A percentile compares a stretch with the other conserved stretches of the same genome.
phyloP scores from a whole-genome alignment of 2,888 invertebrate species.

The Kryphioiulus occultus region DNA sequence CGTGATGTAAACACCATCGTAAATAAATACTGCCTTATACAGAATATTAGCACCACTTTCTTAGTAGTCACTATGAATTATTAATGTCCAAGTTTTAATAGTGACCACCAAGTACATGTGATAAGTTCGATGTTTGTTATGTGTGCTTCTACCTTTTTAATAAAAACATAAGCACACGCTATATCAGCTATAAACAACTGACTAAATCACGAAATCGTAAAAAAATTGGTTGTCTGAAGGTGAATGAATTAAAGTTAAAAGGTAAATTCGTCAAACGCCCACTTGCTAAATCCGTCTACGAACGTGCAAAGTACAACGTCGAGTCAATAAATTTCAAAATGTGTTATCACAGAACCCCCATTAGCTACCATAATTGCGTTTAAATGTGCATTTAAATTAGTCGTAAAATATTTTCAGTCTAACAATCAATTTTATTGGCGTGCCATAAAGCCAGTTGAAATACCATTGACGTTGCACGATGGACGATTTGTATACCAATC shows the following conservation, averaged over 20 bases:
- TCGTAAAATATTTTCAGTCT: not conserved
- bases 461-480: not conserved
- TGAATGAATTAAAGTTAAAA: constrained; percentile 8
- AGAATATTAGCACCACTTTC: not conserved
- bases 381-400: constrained; percentile 4
- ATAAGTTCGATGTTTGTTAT: not conserved
- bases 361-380: not conserved
- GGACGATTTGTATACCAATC: not conserved
- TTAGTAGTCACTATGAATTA: not conserved
- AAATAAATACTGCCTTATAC: not conserved
- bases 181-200: not conserved
- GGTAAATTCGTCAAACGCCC: constrained; percentile 16
- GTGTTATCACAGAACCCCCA: not conserved
- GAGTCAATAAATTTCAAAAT: constrained; percentile 12
- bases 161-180: not conserved
- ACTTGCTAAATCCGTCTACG: not conserved
- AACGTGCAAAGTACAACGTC: not conserved
- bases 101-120: not conserved
- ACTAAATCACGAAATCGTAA: constrained; percentile 12
- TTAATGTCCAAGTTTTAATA: not conserved
- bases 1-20: not conserved
- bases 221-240: constrained; percentile 20
- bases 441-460: not conserved
- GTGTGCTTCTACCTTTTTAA: not conserved
- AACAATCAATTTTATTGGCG: constrained; percentile 4